Percentiles rank a stretch among this genome's conserved stretches.
Conservation (phyloP, 2,113 vertebrate species). For the Eudyptes chrysolophus region DNA sequence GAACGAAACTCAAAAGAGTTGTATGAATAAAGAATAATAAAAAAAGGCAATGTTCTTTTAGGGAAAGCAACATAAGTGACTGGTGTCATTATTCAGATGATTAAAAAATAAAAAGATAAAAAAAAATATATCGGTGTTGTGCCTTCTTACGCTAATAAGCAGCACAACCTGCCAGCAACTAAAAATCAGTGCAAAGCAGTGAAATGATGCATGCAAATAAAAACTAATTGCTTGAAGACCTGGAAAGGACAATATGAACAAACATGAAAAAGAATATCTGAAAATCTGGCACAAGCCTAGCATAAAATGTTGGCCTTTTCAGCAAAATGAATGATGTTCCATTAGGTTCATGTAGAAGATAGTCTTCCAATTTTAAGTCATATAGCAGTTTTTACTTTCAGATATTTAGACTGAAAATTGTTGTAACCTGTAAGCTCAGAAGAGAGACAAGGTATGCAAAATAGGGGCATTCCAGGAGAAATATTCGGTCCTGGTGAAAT, state of each 20-base stretch:
- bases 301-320: background rate
- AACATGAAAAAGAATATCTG: background rate
- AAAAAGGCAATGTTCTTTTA: background rate
- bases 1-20: background rate
- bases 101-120: background rate
- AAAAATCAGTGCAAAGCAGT: background rate
- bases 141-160: background rate
- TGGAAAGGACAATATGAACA: conserved; percentile 27
- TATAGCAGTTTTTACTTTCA: background rate
- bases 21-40: background rate
- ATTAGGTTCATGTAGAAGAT: background rate
- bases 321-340: background rate
- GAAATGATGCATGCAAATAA: conserved; percentile 57
- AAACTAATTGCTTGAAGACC: conserved; percentile 45
- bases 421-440: background rate
- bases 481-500: background rate
- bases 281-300: background rate
- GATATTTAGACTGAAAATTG: background rate
- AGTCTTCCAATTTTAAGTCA: background rate
- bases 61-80: background rate
- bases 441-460: background rate
- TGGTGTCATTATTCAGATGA: background rate
- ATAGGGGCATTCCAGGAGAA: background rate
- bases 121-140: background rate
- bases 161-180: background rate